Evolutionary conservation across 2,888 invertebrate species (phyloP).

Genomic region (Halictus ligatus): DNA sequence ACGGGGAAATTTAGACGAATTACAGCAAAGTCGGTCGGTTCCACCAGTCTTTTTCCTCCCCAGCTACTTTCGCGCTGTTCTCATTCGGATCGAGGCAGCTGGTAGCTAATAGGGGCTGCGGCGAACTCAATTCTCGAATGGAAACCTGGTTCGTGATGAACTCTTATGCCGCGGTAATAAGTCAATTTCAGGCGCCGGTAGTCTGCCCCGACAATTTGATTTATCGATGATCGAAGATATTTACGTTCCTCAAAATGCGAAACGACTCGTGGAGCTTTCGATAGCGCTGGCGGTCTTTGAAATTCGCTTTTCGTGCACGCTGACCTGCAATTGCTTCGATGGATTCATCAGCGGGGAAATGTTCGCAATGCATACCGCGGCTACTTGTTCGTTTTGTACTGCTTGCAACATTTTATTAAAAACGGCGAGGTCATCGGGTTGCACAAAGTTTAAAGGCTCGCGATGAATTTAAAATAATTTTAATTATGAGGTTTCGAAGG

Average conservation of each 20-base stretch:
- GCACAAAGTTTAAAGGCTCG: not conserved
- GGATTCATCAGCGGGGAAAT: not conserved
- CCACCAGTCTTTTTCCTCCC: conserved; percentile 1
- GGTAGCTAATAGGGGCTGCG: not conserved
- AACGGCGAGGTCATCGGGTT: not conserved
- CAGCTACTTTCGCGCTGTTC: not conserved
- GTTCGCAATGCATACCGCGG: not conserved
- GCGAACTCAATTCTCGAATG: conserved; percentile 23
- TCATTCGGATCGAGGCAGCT: not conserved
- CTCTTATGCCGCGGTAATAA: conserved; percentile 7
- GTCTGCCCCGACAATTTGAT: not conserved
- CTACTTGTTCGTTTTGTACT: not conserved
- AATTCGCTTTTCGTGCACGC: not conserved
- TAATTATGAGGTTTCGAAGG: not conserved
- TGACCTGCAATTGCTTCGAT: not conserved
- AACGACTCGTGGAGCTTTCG: not conserved
- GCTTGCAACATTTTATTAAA: no score
- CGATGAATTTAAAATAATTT: not conserved
- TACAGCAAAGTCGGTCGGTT: not conserved
- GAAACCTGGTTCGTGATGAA: conserved; percentile 1
- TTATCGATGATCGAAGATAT: conserved; percentile 4
- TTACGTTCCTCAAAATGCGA: not conserved
- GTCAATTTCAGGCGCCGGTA: conserved; percentile 8
- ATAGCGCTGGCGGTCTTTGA: not conserved
- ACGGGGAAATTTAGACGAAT: conserved; percentile 37